These are phyloP conservation scores for Poeciliopsis paucimaculata DNA, from an alignment of 2,797 vertebrate species.

Conservation along the genomic window DNA sequence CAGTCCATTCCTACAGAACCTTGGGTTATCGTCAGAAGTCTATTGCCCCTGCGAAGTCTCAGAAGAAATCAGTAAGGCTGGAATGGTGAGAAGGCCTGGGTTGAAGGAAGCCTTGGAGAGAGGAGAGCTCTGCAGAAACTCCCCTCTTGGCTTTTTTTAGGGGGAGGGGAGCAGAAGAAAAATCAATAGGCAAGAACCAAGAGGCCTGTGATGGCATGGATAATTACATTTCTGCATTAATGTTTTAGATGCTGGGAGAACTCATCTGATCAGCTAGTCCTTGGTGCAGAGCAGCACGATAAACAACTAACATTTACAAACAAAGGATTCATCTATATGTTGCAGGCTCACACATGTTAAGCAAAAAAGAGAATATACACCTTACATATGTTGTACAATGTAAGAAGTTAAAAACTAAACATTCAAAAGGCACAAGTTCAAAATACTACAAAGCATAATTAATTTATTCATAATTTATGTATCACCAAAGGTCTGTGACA, in stretches of 20 bases:
- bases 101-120: constrained; percentile 63
- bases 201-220: constrained; percentile 75
- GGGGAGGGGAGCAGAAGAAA: constrained; percentile 70
- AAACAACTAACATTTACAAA: constrained; percentile 64
- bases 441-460: neutral
- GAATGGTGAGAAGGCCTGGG: constrained; percentile 61
- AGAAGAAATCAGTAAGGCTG: constrained; percentile 67
- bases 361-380: neutral
- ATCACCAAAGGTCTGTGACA: neutral
- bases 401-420: neutral
- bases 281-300: constrained; percentile 67
- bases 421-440: constrained; percentile 50
- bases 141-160: constrained; percentile 69
- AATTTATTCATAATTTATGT: neutral
- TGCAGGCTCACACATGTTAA: neutral
- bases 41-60: constrained; percentile 67
- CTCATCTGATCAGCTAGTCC: constrained; percentile 61
- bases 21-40: constrained; percentile 72
- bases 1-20: constrained; percentile 58
- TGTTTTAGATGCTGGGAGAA: constrained; percentile 77
- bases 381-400: neutral
- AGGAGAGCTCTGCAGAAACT: constrained; percentile 65
- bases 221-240: constrained; percentile 78
- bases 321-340: constrained; percentile 17
- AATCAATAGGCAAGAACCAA: constrained; percentile 72